Percentiles rank a stretch among this genome's conserved stretches.
Conservation (phyloP, 2,113 vertebrate genomes). For the Microtus montanus region DNA sequence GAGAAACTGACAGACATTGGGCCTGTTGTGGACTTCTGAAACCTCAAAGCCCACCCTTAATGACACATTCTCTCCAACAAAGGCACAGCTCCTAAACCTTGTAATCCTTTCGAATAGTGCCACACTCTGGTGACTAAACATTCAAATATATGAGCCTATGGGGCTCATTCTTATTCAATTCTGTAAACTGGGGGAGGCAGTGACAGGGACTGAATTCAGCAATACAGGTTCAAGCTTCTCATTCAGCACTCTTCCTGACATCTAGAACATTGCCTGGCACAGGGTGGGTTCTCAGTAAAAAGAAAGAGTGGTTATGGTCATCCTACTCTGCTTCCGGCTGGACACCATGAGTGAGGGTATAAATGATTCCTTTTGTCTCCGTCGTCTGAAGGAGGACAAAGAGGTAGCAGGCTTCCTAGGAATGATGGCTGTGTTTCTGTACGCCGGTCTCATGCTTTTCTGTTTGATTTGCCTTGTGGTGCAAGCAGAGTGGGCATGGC, state of each 20-base stretch:
- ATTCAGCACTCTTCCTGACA: background rate
- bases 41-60: background rate
- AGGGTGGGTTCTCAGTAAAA: background rate
- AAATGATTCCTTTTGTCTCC: background rate
- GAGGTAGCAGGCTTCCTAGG: background rate
- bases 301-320: background rate
- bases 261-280: background rate
- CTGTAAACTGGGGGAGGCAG: background rate
- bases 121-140: background rate
- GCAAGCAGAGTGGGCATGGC: background rate
- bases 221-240: background rate
- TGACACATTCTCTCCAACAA: background rate
- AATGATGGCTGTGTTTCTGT: background rate
- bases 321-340: background rate
- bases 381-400: background rate
- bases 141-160: background rate
- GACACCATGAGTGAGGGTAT: background rate
- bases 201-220: background rate
- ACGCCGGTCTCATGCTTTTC: background rate
- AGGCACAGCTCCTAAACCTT: background rate
- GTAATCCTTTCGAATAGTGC: background rate
- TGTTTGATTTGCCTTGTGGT: background rate
- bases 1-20: background rate
- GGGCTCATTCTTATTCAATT: background rate
- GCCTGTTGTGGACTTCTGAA: background rate